These are phyloP conservation scores for Elgonia sp. DNA, from an alignment of 2,888 invertebrate genomes.

Conservation along the genomic window DNA sequence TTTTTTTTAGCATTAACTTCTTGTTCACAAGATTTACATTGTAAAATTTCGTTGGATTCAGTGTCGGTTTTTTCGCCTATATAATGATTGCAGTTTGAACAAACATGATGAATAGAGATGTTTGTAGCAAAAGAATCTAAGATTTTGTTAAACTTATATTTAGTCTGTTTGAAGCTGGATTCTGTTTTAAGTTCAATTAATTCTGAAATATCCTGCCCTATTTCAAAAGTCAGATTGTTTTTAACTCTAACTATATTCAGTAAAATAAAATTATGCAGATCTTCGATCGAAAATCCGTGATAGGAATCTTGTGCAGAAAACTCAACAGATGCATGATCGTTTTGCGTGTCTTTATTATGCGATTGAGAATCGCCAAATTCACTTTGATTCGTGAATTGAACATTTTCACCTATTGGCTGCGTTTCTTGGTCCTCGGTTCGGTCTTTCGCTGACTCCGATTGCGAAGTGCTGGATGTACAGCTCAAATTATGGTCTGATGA, in stretches of 20 bases:
- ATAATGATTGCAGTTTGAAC: slow-evolving; percentile 7
- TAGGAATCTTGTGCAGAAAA: slow-evolving; percentile 2
- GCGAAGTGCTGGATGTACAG: neutral
- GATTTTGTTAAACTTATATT: slow-evolving; percentile 30
- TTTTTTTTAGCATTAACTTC: neutral
- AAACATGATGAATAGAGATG: slow-evolving; percentile 35
- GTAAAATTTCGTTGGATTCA: neutral
- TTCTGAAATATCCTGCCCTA: neutral
- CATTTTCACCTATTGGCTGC: neutral
- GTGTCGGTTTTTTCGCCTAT: slow-evolving; percentile 8
- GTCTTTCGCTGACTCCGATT: neutral
- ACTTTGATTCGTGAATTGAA: neutral
- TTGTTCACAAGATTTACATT: slow-evolving; percentile 23
- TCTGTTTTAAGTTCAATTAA: neutral
- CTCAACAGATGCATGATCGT: neutral
- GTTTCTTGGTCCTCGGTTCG: neutral
- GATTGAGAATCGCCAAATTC: neutral
- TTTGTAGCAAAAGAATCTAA: slow-evolving; percentile 1
- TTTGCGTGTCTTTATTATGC: neutral
- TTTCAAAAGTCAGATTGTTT: slow-evolving; percentile 14
- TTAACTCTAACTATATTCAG: neutral
- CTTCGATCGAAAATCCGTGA: slow-evolving; percentile 16
- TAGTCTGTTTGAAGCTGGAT: neutral
- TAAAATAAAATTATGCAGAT: slow-evolving; percentile 14
- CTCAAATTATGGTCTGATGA: neutral